Evolutionary conservation across 2,113 vertebrate species (phyloP).

Genomic region (Psilopsiagon aurifrons): DNA sequence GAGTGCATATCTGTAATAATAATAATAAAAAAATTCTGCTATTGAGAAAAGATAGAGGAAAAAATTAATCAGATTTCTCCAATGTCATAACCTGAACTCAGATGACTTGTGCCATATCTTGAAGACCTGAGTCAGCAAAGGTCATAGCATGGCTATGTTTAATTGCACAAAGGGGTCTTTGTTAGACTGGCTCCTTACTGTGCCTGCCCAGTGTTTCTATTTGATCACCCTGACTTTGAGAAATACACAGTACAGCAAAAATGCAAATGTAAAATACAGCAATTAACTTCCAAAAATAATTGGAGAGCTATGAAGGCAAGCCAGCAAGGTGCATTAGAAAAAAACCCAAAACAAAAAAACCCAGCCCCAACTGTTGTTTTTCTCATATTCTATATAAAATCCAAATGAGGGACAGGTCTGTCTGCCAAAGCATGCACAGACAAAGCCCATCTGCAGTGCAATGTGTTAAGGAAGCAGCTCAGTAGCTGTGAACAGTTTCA

Average conservation of each 20-base stretch:
- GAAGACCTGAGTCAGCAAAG: conserved; percentile 10
- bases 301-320: not conserved
- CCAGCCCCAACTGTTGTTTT: not conserved
- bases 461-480: not conserved
- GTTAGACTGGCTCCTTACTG: not conserved
- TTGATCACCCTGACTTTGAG: conserved; percentile 3
- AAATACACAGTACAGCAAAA: not conserved
- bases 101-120: not conserved
- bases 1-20: not conserved
- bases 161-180: not conserved
- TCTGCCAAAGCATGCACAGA: conserved; percentile 31
- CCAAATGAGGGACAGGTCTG: not conserved
- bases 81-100: not conserved
- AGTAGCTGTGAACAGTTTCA: not conserved
- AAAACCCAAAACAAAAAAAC: not conserved
- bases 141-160: not conserved
- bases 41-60: not conserved
- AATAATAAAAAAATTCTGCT: not conserved
- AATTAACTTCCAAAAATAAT: not conserved
- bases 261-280: not conserved
- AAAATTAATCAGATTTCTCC: not conserved
- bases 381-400: not conserved
- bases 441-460: not conserved
- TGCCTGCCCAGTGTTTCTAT: not conserved
- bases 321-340: not conserved